phyloP scores from a whole-genome alignment of 2,113 vertebrate species.

The Dicentrarchus labrax region DNA sequence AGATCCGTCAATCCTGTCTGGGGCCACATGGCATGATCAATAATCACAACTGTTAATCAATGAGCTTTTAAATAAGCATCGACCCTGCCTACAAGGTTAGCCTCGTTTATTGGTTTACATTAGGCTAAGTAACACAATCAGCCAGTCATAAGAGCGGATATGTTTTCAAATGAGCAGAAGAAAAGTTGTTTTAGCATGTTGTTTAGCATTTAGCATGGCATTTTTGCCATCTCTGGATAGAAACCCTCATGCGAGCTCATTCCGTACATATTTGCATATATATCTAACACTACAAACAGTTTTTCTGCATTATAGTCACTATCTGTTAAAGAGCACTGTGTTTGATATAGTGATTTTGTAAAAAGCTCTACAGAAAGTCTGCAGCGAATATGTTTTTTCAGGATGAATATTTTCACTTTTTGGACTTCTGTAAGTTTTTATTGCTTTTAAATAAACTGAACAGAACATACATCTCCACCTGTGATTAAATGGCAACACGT shows the following conservation, averaged over 20 bases:
- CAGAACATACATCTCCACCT: slow-evolving; percentile 26
- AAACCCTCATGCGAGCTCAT: not conserved
- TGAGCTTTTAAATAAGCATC: slow-evolving; percentile 88
- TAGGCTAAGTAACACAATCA: slow-evolving; percentile 77
- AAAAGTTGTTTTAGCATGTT: slow-evolving; percentile 6
- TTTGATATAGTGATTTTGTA: slow-evolving; percentile 19
- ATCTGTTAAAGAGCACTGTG: slow-evolving; percentile 18
- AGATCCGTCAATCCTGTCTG: slow-evolving; percentile 81
- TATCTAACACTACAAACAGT: not conserved
- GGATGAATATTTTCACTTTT: not conserved
- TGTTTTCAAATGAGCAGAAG: slow-evolving; percentile 35
- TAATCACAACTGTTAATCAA: slow-evolving; percentile 90
- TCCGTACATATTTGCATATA: not conserved
- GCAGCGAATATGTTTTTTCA: slow-evolving; percentile 7
- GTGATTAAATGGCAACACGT: slow-evolving; percentile 23
- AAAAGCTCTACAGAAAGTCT: slow-evolving; percentile 1
- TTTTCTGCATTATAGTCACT: slow-evolving; percentile 15
- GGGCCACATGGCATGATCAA: slow-evolving; percentile 82
- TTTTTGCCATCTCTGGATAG: not conserved
- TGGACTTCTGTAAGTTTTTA: not conserved
- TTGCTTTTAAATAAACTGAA: not conserved
- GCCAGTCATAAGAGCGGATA: slow-evolving; percentile 55
- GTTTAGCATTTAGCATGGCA: too few species aligned
- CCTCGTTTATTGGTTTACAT: slow-evolving; percentile 82
- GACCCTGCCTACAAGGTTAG: slow-evolving; percentile 83